Conservation (phyloP, 2,113 vertebrate species). For the Anoplopoma fimbria region DNA sequence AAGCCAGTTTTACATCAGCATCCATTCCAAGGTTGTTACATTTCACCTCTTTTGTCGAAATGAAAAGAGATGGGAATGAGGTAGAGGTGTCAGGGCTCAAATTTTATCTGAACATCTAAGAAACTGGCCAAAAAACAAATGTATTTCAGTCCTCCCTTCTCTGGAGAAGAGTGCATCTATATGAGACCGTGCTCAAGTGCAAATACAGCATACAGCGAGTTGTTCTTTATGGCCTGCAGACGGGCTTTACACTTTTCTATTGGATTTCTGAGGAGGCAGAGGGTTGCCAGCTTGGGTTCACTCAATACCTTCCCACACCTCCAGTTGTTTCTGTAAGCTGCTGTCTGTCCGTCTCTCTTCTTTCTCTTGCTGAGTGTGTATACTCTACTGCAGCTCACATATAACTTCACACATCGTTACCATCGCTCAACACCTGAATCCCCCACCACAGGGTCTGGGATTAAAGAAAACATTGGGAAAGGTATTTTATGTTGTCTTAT, state of each 20-base stretch:
- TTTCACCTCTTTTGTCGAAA: neutral
- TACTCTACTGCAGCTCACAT: conserved; percentile 16
- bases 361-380: neutral
- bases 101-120: neutral
- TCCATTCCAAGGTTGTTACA: neutral
- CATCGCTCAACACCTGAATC: conserved; percentile 14
- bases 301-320: conserved; percentile 70
- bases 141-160: neutral
- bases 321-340: conserved; percentile 16
- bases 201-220: neutral
- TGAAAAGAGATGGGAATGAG: neutral
- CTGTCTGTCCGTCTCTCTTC: conserved; percentile 13
- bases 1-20: neutral
- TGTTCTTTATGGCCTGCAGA: conserved; percentile 17
- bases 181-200: neutral
- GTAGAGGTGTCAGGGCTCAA: too few species aligned
- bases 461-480: conserved; percentile 34
- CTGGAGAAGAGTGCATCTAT: conserved; percentile 7
- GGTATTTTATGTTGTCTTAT: neutral
- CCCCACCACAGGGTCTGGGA: conserved; percentile 31
- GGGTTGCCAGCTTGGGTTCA: conserved; percentile 26
- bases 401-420: conserved; percentile 42
- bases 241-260: conserved; percentile 8
- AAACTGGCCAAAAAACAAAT: neutral
- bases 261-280: conserved; percentile 41